Conservation (phyloP, 2,888 invertebrate species). For the Trissonchulus sp. region DNA sequence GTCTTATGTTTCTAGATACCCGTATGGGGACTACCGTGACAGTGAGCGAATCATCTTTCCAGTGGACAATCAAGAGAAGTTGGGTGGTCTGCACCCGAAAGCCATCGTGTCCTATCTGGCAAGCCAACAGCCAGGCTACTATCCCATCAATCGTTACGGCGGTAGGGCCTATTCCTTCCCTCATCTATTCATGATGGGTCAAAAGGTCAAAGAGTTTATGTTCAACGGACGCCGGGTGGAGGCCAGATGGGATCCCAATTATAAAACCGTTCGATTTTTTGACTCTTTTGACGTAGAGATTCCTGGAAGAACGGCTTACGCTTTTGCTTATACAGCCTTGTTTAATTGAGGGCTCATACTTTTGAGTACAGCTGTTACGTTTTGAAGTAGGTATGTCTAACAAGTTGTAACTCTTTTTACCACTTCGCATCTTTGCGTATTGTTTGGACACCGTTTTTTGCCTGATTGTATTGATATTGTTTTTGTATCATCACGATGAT, state of each 20-base stretch:
- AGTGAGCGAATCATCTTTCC: neutral
- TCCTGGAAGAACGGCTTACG: neutral
- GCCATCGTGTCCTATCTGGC: neutral
- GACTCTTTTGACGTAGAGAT: neutral
- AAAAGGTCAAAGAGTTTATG: neutral
- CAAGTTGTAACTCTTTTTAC: no score
- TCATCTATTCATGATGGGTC: neutral
- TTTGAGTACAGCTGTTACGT: no score
- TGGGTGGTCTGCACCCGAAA: neutral
- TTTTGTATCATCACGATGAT: no score
- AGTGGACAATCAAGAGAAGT: neutral
- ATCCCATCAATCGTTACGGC: neutral
- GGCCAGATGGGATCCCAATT: neutral
- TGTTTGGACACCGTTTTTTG: no score
- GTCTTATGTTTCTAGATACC: neutral
- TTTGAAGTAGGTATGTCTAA: no score
- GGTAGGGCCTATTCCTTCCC: neutral
- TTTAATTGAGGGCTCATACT: no score
- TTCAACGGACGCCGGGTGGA: neutral
- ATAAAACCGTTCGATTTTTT: neutral
- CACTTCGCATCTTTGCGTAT: no score
- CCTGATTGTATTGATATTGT: no score
- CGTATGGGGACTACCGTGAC: neutral
- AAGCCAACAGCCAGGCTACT: neutral
- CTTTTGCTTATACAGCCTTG: neutral